Base-by-base conservation (phyloP, 2,113 vertebrate genomes). In the Tyto alba region DNA sequence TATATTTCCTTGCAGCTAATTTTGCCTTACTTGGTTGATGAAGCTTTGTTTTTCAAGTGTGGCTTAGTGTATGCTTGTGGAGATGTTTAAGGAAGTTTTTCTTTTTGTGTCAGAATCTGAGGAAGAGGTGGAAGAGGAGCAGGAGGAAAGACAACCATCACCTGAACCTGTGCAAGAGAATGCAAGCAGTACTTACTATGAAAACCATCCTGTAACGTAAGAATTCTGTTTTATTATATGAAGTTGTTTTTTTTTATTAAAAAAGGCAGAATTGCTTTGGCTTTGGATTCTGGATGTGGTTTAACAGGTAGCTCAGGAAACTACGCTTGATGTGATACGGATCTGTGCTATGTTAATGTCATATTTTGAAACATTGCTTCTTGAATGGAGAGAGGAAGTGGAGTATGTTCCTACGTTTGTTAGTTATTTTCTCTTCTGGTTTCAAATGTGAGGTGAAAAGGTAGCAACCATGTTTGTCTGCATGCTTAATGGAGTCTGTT, bases 51-150 rank as follows among this genome's bases (percentile, higher is more conserved):
- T 66, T 80, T 73, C 57, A 53, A 83, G 55, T 48, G 41, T 0
- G 2, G 27, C 38, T 79, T 11, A n/a, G 0, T 69, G 34, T 55
- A 19, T 2, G 0, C 50, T 48, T 45, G 29, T 9, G 30, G 60
- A 77, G 11, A 26, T 68, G 19, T 9, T 52, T 34, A 69, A 72
- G 68, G 45, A 62, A 23, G 89, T 72, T 25, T 94, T 11, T 97
- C 27, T 91, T 94, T 76, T 71, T 83, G 13, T 80, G 20, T 93
- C 91, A 99, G 99, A 99, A 95, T 99, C 99, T 47, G 99, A 99
- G 95, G 99, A 99, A 94, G 99, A 99, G 95, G 99, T 99, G 74
- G 99, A 99, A 95, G 99, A 99, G 90, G 99, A 99, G 75, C 97
- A 98, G 89, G 99, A 99, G 96, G 99, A 99, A 97, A 98, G 98